Evolutionary conservation across 2,113 vertebrate genomes (phyloP).

Genomic region (Pipa parva): DNA sequence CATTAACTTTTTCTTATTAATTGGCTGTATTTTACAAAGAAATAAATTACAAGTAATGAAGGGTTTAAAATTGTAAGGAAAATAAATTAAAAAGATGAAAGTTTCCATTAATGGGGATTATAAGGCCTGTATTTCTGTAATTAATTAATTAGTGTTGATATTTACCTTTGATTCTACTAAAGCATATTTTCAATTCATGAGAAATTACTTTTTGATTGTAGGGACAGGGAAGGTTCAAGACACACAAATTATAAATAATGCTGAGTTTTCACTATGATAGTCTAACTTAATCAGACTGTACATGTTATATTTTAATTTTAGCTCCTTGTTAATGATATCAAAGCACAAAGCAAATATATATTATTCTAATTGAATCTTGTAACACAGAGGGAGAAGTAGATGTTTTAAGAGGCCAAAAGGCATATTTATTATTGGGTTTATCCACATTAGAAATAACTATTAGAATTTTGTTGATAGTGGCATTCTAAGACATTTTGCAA

Average conservation of each 20-base stretch:
- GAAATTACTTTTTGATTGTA: conserved; percentile 4
- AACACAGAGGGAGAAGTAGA: too few relatives aligned
- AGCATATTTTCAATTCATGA: conserved; percentile 12
- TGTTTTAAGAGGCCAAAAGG: too few relatives aligned
- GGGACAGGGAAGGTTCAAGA: neutral
- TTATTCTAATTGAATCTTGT: too few relatives aligned
- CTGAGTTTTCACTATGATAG: too few relatives aligned
- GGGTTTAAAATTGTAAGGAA: conserved; percentile 35
- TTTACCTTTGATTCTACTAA: conserved; percentile 41
- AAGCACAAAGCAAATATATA: too few relatives aligned
- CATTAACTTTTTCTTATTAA: conserved; percentile 43
- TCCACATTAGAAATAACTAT: too few relatives aligned
- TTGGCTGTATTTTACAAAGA: conserved; percentile 28
- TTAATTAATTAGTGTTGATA: conserved; percentile 42
- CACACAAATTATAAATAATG: neutral
- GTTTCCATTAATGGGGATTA: conserved; percentile 38
- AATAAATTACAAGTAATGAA: conserved; percentile 31
- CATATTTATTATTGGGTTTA: too few relatives aligned
- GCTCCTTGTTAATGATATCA: too few relatives aligned
- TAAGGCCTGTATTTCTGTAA: conserved; percentile 34
- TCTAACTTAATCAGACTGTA: too few relatives aligned
- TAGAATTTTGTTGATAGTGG: too few relatives aligned
- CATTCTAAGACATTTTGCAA: too few relatives aligned
- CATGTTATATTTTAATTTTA: too few relatives aligned
- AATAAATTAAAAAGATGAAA: conserved; percentile 38